Evolutionary conservation across 2,888 invertebrate species (phyloP).

Genomic region (Sialis fuliginosa): DNA sequence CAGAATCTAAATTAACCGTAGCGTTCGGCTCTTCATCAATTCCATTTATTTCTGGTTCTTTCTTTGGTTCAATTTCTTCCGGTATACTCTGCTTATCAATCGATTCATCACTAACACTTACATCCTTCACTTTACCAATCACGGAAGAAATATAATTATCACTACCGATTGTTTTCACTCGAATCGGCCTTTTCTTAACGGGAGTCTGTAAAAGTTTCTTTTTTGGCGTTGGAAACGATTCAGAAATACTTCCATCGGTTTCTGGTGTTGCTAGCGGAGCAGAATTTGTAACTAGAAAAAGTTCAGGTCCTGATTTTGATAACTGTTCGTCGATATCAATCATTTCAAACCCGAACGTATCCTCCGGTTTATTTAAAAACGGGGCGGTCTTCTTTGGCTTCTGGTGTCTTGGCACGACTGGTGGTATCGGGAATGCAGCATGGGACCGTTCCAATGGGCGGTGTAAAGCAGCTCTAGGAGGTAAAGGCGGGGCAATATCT

Average conservation of each 20-base stretch:
- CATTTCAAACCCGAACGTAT: constrained; percentile 68
- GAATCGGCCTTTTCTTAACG: constrained; percentile 27
- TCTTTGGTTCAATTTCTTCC: constrained; percentile 13
- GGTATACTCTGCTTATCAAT: constrained; percentile 22
- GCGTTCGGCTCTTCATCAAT: not conserved
- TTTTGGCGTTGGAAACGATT: constrained; percentile 31
- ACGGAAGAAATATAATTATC: constrained; percentile 58
- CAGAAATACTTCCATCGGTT: constrained; percentile 38
- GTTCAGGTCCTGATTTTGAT: constrained; percentile 10
- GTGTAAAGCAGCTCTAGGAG: constrained; percentile 47
- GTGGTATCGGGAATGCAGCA: constrained; percentile 31
- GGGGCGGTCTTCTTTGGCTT: constrained; percentile 40
- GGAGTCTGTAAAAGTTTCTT: constrained; percentile 14
- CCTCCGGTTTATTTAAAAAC: constrained; percentile 34
- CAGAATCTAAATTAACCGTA: constrained; percentile 5
- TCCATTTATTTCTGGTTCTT: constrained; percentile 4
- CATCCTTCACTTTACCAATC: not conserved
- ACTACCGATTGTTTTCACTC: constrained; percentile 42
- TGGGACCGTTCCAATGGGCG: constrained; percentile 57
- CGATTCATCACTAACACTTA: constrained; percentile 15
- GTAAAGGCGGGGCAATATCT: constrained; percentile 46
- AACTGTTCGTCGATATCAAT: constrained; percentile 61
- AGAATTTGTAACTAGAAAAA: constrained; percentile 18
- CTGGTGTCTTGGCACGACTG: constrained; percentile 46
- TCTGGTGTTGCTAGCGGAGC: constrained; percentile 44